These are phyloP conservation scores for Syritta pipiens DNA, from an alignment of 2,888 invertebrate species.

Conservation along the genomic window DNA sequence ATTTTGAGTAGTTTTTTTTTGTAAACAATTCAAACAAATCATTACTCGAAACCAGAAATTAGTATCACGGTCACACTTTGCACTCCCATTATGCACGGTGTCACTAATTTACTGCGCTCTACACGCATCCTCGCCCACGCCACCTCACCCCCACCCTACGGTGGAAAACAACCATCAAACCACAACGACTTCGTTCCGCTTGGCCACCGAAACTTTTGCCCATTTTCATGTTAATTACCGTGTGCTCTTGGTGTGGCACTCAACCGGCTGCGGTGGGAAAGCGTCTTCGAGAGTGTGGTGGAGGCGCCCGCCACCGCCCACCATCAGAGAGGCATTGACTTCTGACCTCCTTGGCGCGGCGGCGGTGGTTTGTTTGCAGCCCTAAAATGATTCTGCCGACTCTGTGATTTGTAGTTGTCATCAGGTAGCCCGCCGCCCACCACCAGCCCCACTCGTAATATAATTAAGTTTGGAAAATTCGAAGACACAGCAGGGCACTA, in stretches of 20 bases:
- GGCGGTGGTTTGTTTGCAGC: conserved; percentile 13
- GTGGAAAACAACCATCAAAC: conserved; percentile 45
- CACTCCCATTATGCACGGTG: background rate
- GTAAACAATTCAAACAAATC: background rate
- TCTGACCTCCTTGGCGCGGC: conserved; percentile 20
- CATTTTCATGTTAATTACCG: conserved; percentile 48
- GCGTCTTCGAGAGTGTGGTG: too few relatives aligned
- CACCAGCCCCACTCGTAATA: conserved; percentile 3
- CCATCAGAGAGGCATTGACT: conserved; percentile 42
- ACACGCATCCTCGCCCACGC: too few relatives aligned
- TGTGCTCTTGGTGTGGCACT: background rate
- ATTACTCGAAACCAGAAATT: background rate
- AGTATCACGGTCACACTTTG: conserved; percentile 25
- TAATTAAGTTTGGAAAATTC: conserved; percentile 66
- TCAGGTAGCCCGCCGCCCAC: conserved; percentile 11
- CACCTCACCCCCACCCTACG: too few relatives aligned
- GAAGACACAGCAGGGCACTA: conserved; percentile 63
- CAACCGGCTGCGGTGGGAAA: background rate
- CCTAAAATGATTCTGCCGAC: conserved; percentile 41
- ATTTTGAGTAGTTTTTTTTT: background rate
- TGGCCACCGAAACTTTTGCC: conserved; percentile 44
- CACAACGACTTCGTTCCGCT: conserved; percentile 64
- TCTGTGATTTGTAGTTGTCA: conserved; percentile 55
- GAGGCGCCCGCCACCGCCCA: conserved; percentile 1
- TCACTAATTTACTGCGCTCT: conserved; percentile 10